These are phyloP conservation scores for Ophonus ardosiacus DNA, from an alignment of 2,888 invertebrate genomes.

Conservation along the genomic window DNA sequence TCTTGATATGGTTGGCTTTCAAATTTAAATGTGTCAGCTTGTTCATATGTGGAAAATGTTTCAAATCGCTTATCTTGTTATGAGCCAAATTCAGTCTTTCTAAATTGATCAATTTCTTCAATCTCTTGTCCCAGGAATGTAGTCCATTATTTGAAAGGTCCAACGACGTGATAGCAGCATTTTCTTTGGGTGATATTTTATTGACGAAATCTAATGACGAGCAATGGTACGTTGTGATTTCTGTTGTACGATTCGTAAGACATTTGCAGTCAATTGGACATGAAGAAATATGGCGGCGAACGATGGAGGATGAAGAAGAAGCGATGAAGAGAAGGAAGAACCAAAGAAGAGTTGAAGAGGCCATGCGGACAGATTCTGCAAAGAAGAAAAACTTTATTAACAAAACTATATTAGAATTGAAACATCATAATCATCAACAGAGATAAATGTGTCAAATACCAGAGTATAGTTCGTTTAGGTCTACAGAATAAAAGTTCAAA, in stretches of 20 bases:
- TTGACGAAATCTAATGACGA: slow-evolving; percentile 86
- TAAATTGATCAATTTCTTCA: slow-evolving; percentile 71
- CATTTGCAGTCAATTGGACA: slow-evolving; percentile 80
- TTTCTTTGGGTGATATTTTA: slow-evolving; percentile 75
- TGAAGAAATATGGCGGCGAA: slow-evolving; percentile 70
- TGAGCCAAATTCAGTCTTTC: slow-evolving; percentile 71
- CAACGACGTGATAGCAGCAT: slow-evolving; percentile 70
- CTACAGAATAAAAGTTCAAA: too few species aligned
- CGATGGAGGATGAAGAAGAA: neutral
- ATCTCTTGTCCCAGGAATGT: slow-evolving; percentile 70
- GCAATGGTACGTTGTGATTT: slow-evolving; percentile 82
- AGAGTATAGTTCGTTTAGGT: too few species aligned
- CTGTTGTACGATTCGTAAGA: slow-evolving; percentile 81
- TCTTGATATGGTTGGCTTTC: slow-evolving; percentile 71
- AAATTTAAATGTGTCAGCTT: slow-evolving; percentile 72
- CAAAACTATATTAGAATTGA: too few species aligned
- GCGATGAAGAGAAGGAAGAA: neutral
- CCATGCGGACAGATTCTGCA: slow-evolving; percentile 54
- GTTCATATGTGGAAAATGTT: slow-evolving; percentile 68
- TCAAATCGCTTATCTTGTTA: slow-evolving; percentile 68
- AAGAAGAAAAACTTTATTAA: slow-evolving; percentile 23
- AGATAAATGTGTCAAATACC: too few species aligned
- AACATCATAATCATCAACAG: too few species aligned
- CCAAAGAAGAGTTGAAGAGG: slow-evolving; percentile 25
- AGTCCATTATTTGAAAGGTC: slow-evolving; percentile 70